Conservation (phyloP, 1,140 invertebrate species). For the Hyposmocoma kahamanoa region DNA sequence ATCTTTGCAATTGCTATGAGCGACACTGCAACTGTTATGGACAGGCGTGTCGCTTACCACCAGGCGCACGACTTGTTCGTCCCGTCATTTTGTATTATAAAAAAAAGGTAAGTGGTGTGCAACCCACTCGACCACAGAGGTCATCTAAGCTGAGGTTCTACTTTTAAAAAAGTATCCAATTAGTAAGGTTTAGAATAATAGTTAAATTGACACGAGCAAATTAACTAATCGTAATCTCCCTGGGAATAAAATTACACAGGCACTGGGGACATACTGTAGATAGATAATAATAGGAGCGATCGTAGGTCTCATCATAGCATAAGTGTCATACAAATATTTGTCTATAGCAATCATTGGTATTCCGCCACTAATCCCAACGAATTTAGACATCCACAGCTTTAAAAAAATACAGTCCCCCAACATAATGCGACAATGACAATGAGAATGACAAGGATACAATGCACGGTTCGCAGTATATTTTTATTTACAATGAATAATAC, state of each 20-base stretch:
- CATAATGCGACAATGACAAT: conserved; percentile 41
- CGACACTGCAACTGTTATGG: no score
- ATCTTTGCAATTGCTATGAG: no score
- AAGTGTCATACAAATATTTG: conserved; percentile 43
- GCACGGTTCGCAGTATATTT: conserved; percentile 33
- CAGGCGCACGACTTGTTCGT: no score
- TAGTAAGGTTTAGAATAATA: no score
- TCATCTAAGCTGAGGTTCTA: no score
- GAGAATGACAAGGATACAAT: conserved; percentile 35
- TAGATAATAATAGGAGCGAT: conserved; percentile 35
- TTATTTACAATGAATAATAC: conserved; percentile 54
- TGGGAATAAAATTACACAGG: neutral
- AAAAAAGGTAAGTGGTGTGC: no score
- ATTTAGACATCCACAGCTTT: conserved; percentile 23
- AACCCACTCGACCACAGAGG: no score
- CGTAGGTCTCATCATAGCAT: conserved; percentile 36
- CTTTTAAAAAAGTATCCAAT: no score
- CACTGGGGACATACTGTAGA: conserved; percentile 1
- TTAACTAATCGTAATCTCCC: neutral
- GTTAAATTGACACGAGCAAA: no score
- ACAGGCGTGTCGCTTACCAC: no score
- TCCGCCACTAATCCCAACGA: conserved; percentile 40
- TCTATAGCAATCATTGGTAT: conserved; percentile 36
- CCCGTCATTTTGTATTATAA: no score
- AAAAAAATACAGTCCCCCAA: conserved; percentile 26